Evolutionary conservation across 2,888 invertebrate species (phyloP).

Genomic region (Drepana falcataria): DNA sequence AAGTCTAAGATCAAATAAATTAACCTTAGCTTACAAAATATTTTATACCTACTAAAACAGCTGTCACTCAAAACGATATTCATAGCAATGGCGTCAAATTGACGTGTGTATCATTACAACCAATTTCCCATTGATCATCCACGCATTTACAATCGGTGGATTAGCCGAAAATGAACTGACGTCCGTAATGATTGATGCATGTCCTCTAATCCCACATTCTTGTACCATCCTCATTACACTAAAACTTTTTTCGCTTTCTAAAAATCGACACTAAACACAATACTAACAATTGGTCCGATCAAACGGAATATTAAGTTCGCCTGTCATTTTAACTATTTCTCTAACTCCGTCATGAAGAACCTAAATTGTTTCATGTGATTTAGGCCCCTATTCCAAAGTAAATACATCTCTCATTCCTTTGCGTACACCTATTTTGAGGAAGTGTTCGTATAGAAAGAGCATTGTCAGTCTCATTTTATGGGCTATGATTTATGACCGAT

Average conservation of each 20-base stretch:
- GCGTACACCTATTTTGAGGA: constrained; percentile 41
- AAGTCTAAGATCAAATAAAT: background rate
- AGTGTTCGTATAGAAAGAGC: constrained; percentile 61
- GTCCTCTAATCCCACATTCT: constrained; percentile 56
- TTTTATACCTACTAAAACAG: constrained; percentile 25
- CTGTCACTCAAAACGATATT: constrained; percentile 29
- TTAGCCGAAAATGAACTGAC: constrained; percentile 55
- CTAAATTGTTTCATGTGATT: constrained; percentile 15
- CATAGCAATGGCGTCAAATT: constrained; percentile 28
- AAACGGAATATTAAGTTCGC: constrained; percentile 77
- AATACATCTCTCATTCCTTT: constrained; percentile 27
- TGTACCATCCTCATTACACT: constrained; percentile 42
- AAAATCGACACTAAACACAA: constrained; percentile 70
- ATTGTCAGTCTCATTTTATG: constrained; percentile 76
- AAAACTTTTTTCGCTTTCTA: constrained; percentile 59
- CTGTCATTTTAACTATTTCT: constrained; percentile 74
- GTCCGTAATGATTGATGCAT: constrained; percentile 64
- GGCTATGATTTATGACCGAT: constrained; percentile 78
- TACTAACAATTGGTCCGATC: constrained; percentile 77
- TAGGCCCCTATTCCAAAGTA: constrained; percentile 11
- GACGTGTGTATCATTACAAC: constrained; percentile 41
- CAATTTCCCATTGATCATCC: constrained; percentile 57
- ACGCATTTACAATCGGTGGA: constrained; percentile 52
- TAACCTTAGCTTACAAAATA: constrained; percentile 23
- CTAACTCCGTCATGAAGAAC: constrained; percentile 39